phyloP scores from a whole-genome alignment of 2,888 invertebrate genomes.

The Melieria picta region DNA sequence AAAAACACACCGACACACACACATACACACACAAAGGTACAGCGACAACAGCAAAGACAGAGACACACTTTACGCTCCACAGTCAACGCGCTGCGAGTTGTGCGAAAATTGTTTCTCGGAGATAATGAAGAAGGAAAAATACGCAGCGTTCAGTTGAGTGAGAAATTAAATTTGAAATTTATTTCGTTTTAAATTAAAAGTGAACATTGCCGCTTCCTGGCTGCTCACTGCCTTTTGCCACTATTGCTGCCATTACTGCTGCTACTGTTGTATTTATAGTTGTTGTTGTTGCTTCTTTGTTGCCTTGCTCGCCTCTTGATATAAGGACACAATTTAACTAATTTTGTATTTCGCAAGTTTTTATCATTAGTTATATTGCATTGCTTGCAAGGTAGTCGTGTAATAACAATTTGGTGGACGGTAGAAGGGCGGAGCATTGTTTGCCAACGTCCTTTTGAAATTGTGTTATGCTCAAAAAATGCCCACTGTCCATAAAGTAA shows the following conservation, averaged over 20 bases:
- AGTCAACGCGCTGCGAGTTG: neutral
- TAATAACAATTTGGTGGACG: no score
- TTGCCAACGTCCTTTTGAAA: no score
- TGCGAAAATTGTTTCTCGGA: neutral
- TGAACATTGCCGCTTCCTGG: conserved; percentile 4
- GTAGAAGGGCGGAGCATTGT: no score
- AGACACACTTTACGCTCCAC: neutral
- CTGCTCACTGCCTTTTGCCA: neutral
- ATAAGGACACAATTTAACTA: no score
- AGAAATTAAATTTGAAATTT: conserved; percentile 49
- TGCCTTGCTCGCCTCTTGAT: no score
- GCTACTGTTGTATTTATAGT: neutral
- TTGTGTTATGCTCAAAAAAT: no score
- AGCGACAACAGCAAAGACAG: conserved; percentile 1
- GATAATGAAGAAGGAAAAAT: neutral
- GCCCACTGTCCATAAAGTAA: no score
- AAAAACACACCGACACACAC: neutral
- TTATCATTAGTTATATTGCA: no score
- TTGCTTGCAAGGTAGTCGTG: no score
- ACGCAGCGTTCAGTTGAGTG: conserved; percentile 46
- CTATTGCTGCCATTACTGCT: neutral
- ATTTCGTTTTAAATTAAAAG: conserved; percentile 45
- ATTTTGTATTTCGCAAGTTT: no score
- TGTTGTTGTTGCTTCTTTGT: neutral
- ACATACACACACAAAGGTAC: neutral